A percentile compares a stretch with the other conserved stretches of the same genome.
Conservation (phyloP, 1,140 invertebrate species). For the Drosophila jambulina region DNA sequence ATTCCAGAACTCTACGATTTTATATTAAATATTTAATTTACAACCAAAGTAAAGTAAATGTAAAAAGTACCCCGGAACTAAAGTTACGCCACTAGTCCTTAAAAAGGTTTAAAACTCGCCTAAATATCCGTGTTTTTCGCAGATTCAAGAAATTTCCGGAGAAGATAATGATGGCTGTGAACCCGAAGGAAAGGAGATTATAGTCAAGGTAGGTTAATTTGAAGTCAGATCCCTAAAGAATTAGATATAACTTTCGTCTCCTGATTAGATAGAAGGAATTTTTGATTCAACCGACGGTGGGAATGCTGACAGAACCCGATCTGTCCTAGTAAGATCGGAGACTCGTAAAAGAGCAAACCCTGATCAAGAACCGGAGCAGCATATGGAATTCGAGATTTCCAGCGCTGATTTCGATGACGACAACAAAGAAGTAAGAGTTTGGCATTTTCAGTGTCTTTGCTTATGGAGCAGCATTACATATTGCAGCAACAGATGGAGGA, state of each 20-base stretch:
- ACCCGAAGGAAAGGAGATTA: constrained; percentile 32
- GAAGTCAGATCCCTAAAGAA: too few relatives aligned
- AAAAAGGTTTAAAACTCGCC: not conserved
- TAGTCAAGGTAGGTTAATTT: constrained; percentile 22
- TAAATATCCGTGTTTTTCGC: not conserved
- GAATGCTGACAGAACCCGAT: not conserved
- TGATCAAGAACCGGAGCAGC: not conserved
- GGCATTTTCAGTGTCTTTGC: not conserved
- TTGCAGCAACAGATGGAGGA: constrained; percentile 22
- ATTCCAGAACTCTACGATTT: not conserved
- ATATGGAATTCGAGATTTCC: constrained; percentile 23
- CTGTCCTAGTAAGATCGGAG: not conserved
- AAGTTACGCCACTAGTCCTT: not conserved
- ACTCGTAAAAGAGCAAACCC: not conserved
- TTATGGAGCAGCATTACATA: not conserved
- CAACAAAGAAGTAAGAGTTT: constrained; percentile 18
- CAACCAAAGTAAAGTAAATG: not conserved
- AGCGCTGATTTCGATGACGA: constrained; percentile 10
- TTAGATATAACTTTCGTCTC: not conserved
- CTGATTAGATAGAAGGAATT: constrained; percentile 23
- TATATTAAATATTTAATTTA: not conserved
- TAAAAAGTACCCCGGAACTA: not conserved
- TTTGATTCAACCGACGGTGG: constrained; percentile 1
- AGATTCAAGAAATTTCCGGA: constrained; percentile 24
- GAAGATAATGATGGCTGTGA: not conserved